phyloP scores from a whole-genome alignment of 2,113 vertebrate species.

The Ciconia maguari region DNA sequence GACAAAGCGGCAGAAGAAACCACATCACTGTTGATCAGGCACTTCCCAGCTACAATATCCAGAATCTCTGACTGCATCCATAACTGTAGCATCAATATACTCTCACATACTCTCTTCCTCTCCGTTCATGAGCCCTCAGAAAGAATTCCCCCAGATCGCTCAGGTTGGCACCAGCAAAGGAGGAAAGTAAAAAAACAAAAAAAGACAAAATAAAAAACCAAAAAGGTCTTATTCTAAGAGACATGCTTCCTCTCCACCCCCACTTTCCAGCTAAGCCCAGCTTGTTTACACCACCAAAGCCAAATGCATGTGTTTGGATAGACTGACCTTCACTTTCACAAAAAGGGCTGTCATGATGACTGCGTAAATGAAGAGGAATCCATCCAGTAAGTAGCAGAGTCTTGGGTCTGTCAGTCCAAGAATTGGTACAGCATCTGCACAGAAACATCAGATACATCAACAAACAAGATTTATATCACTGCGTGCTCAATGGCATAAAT shows the following conservation, averaged over 20 bases:
- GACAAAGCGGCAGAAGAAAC: not conserved
- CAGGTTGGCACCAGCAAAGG: not conserved
- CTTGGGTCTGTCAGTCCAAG: conserved; percentile 79
- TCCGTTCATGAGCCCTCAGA: not conserved
- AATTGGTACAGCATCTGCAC: conserved; percentile 18
- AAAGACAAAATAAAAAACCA: not conserved
- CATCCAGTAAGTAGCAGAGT: conserved; percentile 88
- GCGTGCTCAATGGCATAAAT: not conserved
- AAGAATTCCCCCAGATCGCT: not conserved
- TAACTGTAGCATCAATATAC: not conserved
- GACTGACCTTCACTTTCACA: conserved; percentile 84
- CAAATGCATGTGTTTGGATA: not conserved
- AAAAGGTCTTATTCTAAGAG: not conserved
- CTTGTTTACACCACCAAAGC: not conserved
- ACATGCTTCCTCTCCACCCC: not conserved
- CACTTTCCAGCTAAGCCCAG: not conserved
- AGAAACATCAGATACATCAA: not conserved
- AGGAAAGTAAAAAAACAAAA: not conserved
- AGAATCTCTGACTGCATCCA: not conserved
- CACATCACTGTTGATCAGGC: not conserved
- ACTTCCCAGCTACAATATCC: not conserved
- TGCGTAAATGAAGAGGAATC: conserved; percentile 85
- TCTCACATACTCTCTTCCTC: not conserved
- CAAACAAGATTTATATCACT: not conserved
- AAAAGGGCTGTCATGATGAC: conserved; percentile 85